Evolutionary conservation across 2,888 invertebrate species (phyloP).

Genomic region (Leptopilina syphax): DNA sequence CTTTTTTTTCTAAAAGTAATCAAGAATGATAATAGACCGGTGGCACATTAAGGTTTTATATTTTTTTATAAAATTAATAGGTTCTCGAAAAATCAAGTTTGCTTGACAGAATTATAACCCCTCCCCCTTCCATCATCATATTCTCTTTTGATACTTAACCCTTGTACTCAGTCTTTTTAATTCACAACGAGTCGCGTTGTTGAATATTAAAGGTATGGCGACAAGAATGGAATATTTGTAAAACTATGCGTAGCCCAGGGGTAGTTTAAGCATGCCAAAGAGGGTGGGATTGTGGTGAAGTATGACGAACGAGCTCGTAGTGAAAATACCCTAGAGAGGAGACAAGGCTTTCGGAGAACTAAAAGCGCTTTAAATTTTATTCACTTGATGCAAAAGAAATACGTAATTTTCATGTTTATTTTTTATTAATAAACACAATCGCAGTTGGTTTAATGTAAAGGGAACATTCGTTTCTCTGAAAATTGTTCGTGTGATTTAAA

Average conservation of each 20-base stretch:
- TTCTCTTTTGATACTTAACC: conserved; percentile 46
- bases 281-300: conserved; percentile 57
- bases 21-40: neutral
- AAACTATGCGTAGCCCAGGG: conserved; percentile 72
- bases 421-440: conserved; percentile 49
- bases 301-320: conserved; percentile 68
- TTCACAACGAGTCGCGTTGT: conserved; percentile 47
- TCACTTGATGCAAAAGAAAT: conserved; percentile 47
- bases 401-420: conserved; percentile 52
- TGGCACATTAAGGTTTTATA: conserved; percentile 11
- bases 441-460: too few relatives aligned
- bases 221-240: conserved; percentile 71
- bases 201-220: conserved; percentile 65
- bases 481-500: too few relatives aligned
- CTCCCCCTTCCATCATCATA: too few relatives aligned
- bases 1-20: neutral
- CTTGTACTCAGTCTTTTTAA: conserved; percentile 50
- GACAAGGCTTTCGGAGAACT: conserved; percentile 56
- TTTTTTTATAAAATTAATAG: conserved; percentile 30
- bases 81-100: conserved; percentile 27
- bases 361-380: conserved; percentile 55
- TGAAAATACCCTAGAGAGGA: conserved; percentile 67
- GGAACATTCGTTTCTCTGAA: too few relatives aligned
- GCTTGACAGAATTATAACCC: conserved; percentile 14
- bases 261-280: conserved; percentile 64